Conservation (phyloP, 2,113 vertebrate species). For the Leiothrix lutea region DNA sequence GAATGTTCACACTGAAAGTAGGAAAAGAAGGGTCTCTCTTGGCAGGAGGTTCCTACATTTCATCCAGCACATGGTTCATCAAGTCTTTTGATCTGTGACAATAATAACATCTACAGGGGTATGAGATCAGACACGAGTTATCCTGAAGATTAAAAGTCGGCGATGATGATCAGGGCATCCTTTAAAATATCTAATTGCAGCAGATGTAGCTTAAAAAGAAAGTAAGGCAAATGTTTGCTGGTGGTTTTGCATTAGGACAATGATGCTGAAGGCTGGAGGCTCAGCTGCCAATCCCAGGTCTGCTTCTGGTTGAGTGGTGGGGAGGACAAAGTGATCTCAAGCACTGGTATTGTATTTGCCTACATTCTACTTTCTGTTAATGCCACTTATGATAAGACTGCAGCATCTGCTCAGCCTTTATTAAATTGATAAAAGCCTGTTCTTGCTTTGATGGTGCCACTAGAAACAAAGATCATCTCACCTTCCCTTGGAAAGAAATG, state of each 20-base stretch:
- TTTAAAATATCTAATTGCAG: background rate
- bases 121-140: background rate
- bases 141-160: background rate
- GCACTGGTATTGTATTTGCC: background rate
- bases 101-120: background rate
- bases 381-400: background rate
- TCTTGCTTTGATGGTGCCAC: background rate
- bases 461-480: background rate
- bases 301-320: background rate
- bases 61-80: background rate
- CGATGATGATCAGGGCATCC: background rate
- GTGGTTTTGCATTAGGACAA: background rate
- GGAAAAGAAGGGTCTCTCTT: background rate
- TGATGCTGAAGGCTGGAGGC: background rate
- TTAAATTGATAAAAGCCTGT: background rate
- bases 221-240: background rate
- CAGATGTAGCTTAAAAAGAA: background rate
- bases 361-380: background rate
- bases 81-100: background rate
- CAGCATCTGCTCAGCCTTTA: background rate
- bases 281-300: background rate
- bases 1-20: background rate
- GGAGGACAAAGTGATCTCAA: background rate
- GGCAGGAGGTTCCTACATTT: background rate
- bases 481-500: background rate